Conservation (phyloP, 2,888 invertebrate species). For the Cosmia pyralina region DNA sequence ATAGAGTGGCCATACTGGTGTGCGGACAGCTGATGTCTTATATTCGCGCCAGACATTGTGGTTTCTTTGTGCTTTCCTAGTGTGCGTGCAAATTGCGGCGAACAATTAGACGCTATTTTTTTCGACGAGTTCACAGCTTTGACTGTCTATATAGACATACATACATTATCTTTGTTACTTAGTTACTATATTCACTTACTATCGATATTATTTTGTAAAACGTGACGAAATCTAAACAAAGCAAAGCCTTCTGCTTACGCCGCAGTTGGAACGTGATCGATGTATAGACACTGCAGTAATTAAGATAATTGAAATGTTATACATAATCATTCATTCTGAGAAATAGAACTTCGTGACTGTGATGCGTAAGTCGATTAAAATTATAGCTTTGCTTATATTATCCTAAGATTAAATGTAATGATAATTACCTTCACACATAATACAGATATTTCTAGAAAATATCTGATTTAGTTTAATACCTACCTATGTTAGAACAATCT, state of each 20-base stretch:
- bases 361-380: not conserved
- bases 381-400: not conserved
- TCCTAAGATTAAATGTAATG: not conserved
- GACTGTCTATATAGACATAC: too few relatives aligned
- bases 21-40: too few relatives aligned
- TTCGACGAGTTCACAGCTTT: too few relatives aligned
- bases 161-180: too few relatives aligned
- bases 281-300: conserved; percentile 12
- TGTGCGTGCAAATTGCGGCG: too few relatives aligned
- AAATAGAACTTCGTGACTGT: conserved; percentile 42
- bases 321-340: conserved; percentile 28
- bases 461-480: not conserved
- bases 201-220: conserved; percentile 1
- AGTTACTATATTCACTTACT: too few relatives aligned
- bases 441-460: not conserved
- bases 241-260: not conserved
- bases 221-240: conserved; percentile 26
- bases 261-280: conserved; percentile 24
- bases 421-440: not conserved
- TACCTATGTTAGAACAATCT: not conserved
- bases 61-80: too few relatives aligned
- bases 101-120: too few relatives aligned
- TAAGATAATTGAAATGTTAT: conserved; percentile 21
- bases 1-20: too few relatives aligned
- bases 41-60: too few relatives aligned